Conservation (phyloP, 2,888 invertebrate genomes). For the Pollenia labialis region DNA sequence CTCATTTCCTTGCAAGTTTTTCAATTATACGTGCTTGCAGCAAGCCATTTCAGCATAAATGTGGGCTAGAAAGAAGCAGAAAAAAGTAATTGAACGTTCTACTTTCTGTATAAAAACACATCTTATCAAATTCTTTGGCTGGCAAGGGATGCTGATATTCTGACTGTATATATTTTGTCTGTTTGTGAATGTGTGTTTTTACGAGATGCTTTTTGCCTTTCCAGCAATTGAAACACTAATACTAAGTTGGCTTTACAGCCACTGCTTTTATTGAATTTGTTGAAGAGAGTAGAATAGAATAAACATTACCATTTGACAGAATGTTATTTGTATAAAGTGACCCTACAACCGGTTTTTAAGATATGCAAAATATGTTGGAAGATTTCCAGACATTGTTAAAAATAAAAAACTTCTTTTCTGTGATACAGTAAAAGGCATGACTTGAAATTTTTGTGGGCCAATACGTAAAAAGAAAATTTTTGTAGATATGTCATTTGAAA, state of each 20-base stretch:
- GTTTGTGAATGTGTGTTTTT: background rate
- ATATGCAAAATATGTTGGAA: background rate
- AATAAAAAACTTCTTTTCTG: too few species aligned
- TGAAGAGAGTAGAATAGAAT: slow-evolving; percentile 13
- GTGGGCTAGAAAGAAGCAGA: background rate
- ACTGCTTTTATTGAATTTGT: slow-evolving; percentile 48
- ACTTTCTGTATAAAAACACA: slow-evolving; percentile 11
- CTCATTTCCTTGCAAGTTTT: background rate
- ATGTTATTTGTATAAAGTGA: background rate
- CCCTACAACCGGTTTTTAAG: background rate
- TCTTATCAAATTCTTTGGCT: slow-evolving; percentile 46
- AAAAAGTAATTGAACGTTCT: background rate
- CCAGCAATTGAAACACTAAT: slow-evolving; percentile 56
- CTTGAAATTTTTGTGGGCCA: too few species aligned
- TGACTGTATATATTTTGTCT: slow-evolving; percentile 40
- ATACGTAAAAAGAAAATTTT: too few species aligned
- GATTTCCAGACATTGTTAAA: too few species aligned
- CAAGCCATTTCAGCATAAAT: slow-evolving; percentile 5
- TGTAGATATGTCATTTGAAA: too few species aligned
- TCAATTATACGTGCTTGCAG: slow-evolving; percentile 46
- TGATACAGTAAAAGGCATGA: too few species aligned
- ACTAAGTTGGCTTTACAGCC: slow-evolving; percentile 48
- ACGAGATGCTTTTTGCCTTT: slow-evolving; percentile 17
- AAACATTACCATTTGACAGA: slow-evolving; percentile 16
- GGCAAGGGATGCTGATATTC: slow-evolving; percentile 20